Evolutionary conservation across 2,113 vertebrate species (phyloP), one percentile per base, ranked within the genome.

Genomic region (Hippocampus zosterae): DNA sequence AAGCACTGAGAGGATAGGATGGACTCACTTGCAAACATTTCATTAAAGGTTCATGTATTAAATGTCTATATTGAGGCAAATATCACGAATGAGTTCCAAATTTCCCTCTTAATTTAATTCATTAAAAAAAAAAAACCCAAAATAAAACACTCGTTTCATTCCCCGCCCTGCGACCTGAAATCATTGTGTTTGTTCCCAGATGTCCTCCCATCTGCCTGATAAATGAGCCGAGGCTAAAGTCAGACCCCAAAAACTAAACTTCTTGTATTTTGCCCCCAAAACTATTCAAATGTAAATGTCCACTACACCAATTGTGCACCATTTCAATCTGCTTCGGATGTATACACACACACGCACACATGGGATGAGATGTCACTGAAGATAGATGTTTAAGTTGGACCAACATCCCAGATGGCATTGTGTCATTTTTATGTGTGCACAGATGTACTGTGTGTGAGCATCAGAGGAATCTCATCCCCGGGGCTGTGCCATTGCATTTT

Each of bases 311-410:
- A n/a, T 21, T 56, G 6, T 66, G 27, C 65, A 23, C 65, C n/a
- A 64, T 67, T 75, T 72, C 71, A 76, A 46, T 73, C 78, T 77
- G 68, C 33, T 67, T 61, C 42, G 55, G 52, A 68, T 61, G 50
- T 52, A 62, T 46, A 37, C 33, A 37, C 33, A 73, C 25, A 67
- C 61, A 33, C 23, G 50, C 63, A 72, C 84, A 76, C 82, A 55
- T 16, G 81, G 82, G 87, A 86, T 63, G 50, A 73, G 66, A 46
- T 88, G 86, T 84, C 87, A 89, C 72, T 85, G 63, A 81, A 89
- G 88, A 89, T 88, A 81, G 87, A 90, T 90, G 89, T 82, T 76
- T 72, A 80, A 72, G 85, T 73, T 75, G 70, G 77, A 80, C 79
- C 70, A 69, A 63, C 44, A 63, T 87, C 84, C 86, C 86, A 85